phyloP scores from a whole-genome alignment of 2,113 vertebrate genomes.

The Ammodytes dubius region DNA sequence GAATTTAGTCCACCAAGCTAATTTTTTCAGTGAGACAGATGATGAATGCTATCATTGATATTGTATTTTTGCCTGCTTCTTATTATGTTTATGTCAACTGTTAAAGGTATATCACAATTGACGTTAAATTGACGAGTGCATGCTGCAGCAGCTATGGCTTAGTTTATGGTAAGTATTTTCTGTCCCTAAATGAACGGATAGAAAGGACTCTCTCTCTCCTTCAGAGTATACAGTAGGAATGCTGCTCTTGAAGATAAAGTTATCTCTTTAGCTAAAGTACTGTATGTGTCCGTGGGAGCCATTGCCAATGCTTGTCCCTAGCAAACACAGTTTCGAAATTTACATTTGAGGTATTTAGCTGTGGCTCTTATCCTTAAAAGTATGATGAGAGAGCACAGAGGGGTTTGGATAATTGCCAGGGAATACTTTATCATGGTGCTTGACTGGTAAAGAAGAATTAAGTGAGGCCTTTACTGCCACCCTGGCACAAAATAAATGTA shows the following conservation, averaged over 20 bases:
- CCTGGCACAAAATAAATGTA: conserved; percentile 8
- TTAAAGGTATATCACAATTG: not conserved
- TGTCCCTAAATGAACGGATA: not conserved
- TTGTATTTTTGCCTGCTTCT: not conserved
- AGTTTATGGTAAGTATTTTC: not conserved
- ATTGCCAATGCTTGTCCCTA: conserved; percentile 36
- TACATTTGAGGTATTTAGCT: conserved; percentile 46
- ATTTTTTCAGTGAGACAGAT: not conserved
- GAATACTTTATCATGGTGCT: conserved; percentile 24
- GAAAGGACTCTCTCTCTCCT: not conserved
- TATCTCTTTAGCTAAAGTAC: conserved; percentile 26
- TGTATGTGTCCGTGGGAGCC: conserved; percentile 14
- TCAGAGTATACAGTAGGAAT: not conserved
- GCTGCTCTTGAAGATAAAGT: conserved; percentile 22
- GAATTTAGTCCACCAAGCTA: not conserved
- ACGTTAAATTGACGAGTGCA: not conserved
- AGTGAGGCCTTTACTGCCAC: not conserved
- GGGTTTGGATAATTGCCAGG: conserved; percentile 23
- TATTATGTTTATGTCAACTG: not conserved
- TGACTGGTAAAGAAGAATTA: conserved; percentile 20
- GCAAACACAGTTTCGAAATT: conserved; percentile 31
- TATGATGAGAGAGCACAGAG: conserved; percentile 18
- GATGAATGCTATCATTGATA: not conserved
- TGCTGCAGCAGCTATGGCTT: not conserved
- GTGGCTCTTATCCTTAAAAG: conserved; percentile 35